These are phyloP conservation scores for Eupeodes latifasciatus DNA, from an alignment of 2,888 invertebrate genomes.

Conservation along the genomic window DNA sequence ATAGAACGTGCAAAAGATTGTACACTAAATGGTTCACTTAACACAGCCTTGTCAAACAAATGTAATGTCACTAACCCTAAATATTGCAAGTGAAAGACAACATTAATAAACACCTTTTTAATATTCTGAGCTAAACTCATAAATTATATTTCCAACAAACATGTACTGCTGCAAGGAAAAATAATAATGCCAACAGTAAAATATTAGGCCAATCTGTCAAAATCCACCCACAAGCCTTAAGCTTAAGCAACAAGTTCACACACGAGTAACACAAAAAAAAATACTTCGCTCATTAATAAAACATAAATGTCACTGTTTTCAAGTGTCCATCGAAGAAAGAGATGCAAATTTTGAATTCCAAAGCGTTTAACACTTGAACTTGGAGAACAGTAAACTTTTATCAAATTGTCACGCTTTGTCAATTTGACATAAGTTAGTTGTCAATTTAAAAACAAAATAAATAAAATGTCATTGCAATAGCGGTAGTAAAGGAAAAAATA, in stretches of 20 bases:
- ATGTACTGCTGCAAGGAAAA: conserved; percentile 12
- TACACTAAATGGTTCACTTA: background rate
- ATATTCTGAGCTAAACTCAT: background rate
- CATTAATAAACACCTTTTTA: conserved; percentile 27
- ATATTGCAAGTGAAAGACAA: conserved; percentile 28
- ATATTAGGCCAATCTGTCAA: conserved; percentile 39
- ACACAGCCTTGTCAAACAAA: conserved; percentile 26
- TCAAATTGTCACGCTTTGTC: conserved; percentile 44
- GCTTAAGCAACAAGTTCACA: conserved; percentile 29
- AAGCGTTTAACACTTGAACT: conserved; percentile 71
- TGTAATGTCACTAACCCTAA: conserved; percentile 41
- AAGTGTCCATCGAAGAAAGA: conserved; percentile 35
- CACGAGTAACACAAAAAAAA: background rate
- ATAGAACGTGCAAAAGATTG: conserved; percentile 12
- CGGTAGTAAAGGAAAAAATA: background rate
- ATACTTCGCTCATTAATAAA: conserved; percentile 13
- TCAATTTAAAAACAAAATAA: background rate
- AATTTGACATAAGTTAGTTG: conserved; percentile 29
- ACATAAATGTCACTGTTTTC: conserved; percentile 42
- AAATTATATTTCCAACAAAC: conserved; percentile 19
- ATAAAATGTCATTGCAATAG: background rate
- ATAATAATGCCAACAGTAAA: conserved; percentile 3
- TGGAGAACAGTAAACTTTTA: conserved; percentile 40
- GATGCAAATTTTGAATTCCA: conserved; percentile 52
- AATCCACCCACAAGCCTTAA: conserved; percentile 54